These are phyloP conservation scores for Anarsia innoxiella DNA, from an alignment of 2,888 invertebrate species.

Conservation along the genomic window DNA sequence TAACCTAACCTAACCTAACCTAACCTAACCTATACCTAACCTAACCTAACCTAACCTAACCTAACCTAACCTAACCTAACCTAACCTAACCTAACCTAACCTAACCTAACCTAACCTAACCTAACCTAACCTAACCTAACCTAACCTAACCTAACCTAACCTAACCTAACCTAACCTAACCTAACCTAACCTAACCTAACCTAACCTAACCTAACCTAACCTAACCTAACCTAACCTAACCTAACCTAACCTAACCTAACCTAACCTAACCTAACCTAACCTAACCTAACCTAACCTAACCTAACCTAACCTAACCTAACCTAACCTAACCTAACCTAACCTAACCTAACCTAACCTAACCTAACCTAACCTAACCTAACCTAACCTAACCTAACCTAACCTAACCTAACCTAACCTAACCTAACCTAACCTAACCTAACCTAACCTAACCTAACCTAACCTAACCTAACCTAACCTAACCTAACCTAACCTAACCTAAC, in stretches of 20 bases:
- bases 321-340: slow-evolving; percentile 12
- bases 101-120: slow-evolving; percentile 15
- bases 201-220: slow-evolving; percentile 11
- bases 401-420: slow-evolving; percentile 12
- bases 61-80: slow-evolving; percentile 16
- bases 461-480: slow-evolving; percentile 13
- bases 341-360: slow-evolving; percentile 12
- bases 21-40: slow-evolving; percentile 10
- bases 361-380: slow-evolving; percentile 12
- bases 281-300: slow-evolving; percentile 11
- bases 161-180: slow-evolving; percentile 3
- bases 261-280: slow-evolving; percentile 12
- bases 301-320: slow-evolving; percentile 12
- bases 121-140: slow-evolving; percentile 15
- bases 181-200: slow-evolving; percentile 9
- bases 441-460: slow-evolving; percentile 12
- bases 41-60: slow-evolving; percentile 15
- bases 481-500: slow-evolving; percentile 14
- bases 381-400: slow-evolving; percentile 12
- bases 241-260: slow-evolving; percentile 12
- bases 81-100: slow-evolving; percentile 14
- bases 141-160: slow-evolving; percentile 9
- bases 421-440: slow-evolving; percentile 12
- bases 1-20: slow-evolving; percentile 3
- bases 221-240: slow-evolving; percentile 11